Conservation (phyloP, 2,797 vertebrate species). For the Oryzias dopingdopingensis region DNA sequence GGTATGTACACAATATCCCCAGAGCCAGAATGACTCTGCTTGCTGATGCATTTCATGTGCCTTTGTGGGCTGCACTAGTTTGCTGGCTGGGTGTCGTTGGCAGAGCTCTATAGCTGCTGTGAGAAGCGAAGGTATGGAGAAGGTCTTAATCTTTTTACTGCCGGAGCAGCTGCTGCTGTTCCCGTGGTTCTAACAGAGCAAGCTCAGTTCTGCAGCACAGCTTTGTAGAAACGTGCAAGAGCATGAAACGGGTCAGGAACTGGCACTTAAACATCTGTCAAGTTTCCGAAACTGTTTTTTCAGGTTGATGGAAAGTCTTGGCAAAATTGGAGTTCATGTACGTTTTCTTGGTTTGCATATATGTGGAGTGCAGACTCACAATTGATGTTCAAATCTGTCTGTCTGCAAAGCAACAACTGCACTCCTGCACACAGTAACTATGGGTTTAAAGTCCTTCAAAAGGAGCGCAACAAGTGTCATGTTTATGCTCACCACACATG, state of each 20-base stretch:
- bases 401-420: constrained; percentile 28
- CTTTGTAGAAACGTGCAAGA: constrained; percentile 14
- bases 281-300: constrained; percentile 2
- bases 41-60: constrained; percentile 57
- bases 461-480: constrained; percentile 23
- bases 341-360: not conserved
- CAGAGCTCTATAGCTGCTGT: constrained; percentile 31
- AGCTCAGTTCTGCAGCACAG: constrained; percentile 18
- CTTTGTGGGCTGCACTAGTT: constrained; percentile 46
- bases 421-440: constrained; percentile 17
- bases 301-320: constrained; percentile 2
- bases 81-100: constrained; percentile 50
- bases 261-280: constrained; percentile 13
- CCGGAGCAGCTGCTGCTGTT: constrained; percentile 20
- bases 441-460: constrained; percentile 18
- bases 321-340: constrained; percentile 3
- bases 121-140: constrained; percentile 41
- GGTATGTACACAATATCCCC: constrained; percentile 57
- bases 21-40: constrained; percentile 47
- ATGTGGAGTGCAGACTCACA: constrained; percentile 7
- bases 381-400: constrained; percentile 26
- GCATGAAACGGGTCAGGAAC: constrained; percentile 19
- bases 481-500: constrained; percentile 18
- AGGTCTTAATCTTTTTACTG: constrained; percentile 49
- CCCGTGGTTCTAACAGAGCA: not conserved